phyloP scores from a whole-genome alignment of 2,797 vertebrate species.

The Dromococcyx pavoninus region DNA sequence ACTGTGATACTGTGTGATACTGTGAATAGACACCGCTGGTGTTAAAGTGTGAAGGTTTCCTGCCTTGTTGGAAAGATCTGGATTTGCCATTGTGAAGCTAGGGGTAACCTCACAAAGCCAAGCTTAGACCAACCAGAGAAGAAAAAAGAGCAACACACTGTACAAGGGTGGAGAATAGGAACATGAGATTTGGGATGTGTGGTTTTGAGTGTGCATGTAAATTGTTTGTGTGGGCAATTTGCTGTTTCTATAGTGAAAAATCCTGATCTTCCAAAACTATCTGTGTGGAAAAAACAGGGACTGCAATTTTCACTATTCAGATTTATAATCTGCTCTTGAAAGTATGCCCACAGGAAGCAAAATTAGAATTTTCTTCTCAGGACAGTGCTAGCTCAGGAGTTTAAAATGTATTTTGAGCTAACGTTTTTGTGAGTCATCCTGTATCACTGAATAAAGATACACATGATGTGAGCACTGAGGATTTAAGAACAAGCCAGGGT shows the following conservation, averaged over 20 bases:
- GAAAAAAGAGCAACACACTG: background rate
- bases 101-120: background rate
- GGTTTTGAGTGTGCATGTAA: constrained; percentile 57
- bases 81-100: background rate
- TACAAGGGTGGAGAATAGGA: constrained; percentile 10
- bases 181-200: constrained; percentile 20
- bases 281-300: constrained; percentile 10
- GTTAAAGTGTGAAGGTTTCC: background rate
- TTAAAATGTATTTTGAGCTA: constrained; percentile 59
- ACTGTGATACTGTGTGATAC: too few species aligned
- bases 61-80: background rate
- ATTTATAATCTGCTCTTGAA: constrained; percentile 50
- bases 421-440: constrained; percentile 43
- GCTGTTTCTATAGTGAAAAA: constrained; percentile 47
- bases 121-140: background rate
- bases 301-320: constrained; percentile 41
- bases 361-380: constrained; percentile 48
- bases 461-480: constrained; percentile 34
- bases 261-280: constrained; percentile 18
- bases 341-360: constrained; percentile 53
- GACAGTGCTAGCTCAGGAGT: constrained; percentile 45
- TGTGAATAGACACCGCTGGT: background rate
- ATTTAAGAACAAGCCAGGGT: background rate
- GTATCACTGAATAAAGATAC: constrained; percentile 36
- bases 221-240: constrained; percentile 50